Percentiles rank a stretch among this genome's conserved stretches.
Conservation (phyloP, 2,113 vertebrate species). For the Australoheros scitulus region DNA sequence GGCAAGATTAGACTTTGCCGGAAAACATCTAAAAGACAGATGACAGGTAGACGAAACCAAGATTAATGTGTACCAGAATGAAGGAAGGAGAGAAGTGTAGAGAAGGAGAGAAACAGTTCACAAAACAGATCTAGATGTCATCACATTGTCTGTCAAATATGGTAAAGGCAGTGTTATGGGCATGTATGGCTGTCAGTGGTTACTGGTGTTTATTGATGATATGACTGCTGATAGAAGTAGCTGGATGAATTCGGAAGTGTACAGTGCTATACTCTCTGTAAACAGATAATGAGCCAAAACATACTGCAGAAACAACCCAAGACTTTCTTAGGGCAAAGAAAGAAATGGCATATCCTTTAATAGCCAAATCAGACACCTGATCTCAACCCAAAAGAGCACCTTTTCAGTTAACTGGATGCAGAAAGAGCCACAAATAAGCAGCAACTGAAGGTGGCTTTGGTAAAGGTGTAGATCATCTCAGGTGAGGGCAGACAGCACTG, state of each 20-base stretch:
- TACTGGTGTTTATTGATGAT: neutral
- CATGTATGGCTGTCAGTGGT: neutral
- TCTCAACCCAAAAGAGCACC: neutral
- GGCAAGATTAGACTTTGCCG: neutral
- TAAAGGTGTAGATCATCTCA: neutral
- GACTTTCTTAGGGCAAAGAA: neutral
- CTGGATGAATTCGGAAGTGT: neutral
- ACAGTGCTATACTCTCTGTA: neutral
- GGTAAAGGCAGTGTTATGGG: neutral
- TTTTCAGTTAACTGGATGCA: neutral
- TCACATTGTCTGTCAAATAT: neutral
- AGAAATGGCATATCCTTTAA: neutral
- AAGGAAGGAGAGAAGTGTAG: neutral
- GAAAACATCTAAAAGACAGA: neutral
- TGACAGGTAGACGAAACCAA: neutral
- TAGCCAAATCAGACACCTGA: neutral
- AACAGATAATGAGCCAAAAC: neutral
- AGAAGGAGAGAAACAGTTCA: neutral
- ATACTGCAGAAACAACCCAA: neutral
- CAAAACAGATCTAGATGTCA: too few species aligned
- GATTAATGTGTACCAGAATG: neutral
- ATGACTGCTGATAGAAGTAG: neutral
- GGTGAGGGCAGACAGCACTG: neutral
- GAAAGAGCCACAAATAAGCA: neutral
- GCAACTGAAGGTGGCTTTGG: neutral